A percentile compares a stretch with the other conserved stretches of the same genome.
These are phyloP conservation scores for Leptinotarsa tumamoca DNA, from an alignment of 2,888 invertebrate genomes.

Conservation along the genomic window DNA sequence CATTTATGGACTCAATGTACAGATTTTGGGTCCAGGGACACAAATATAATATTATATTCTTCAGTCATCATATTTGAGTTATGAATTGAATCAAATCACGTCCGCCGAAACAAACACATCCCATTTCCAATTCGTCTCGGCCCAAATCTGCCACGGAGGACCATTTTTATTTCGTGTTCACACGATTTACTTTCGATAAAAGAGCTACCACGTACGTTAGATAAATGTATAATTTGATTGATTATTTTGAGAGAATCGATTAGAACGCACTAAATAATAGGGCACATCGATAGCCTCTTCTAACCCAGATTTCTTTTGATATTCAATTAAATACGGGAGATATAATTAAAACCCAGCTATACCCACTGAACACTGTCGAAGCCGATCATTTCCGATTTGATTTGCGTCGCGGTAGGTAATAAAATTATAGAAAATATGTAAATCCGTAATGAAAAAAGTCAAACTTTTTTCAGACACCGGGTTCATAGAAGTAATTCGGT, in stretches of 20 bases:
- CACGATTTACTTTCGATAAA: slow-evolving; percentile 32
- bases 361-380: slow-evolving; percentile 27
- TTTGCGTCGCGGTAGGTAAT: slow-evolving; percentile 38
- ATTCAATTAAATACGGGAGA: slow-evolving; percentile 32
- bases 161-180: slow-evolving; percentile 23
- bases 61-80: too few relatives aligned
- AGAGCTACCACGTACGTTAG: slow-evolving; percentile 20
- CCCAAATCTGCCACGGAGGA: slow-evolving; percentile 15
- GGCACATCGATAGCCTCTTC: slow-evolving; percentile 19
- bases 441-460: slow-evolving; percentile 24
- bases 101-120: neutral
- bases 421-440: slow-evolving; percentile 35
- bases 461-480: slow-evolving; percentile 1
- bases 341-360: slow-evolving; percentile 36
- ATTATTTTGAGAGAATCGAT: slow-evolving; percentile 29
- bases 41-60: too few relatives aligned
- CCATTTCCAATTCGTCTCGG: slow-evolving; percentile 25
- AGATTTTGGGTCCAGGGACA: too few relatives aligned
- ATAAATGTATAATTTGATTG: slow-evolving; percentile 33
- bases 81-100: too few relatives aligned
- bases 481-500: slow-evolving; percentile 7
- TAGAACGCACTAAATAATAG: slow-evolving; percentile 26
- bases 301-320: slow-evolving; percentile 36
- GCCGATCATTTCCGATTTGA: slow-evolving; percentile 36
- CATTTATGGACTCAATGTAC: too few relatives aligned